Evolutionary conservation across 2,113 vertebrate genomes (phyloP).

Genomic region (Axis porcinus): DNA sequence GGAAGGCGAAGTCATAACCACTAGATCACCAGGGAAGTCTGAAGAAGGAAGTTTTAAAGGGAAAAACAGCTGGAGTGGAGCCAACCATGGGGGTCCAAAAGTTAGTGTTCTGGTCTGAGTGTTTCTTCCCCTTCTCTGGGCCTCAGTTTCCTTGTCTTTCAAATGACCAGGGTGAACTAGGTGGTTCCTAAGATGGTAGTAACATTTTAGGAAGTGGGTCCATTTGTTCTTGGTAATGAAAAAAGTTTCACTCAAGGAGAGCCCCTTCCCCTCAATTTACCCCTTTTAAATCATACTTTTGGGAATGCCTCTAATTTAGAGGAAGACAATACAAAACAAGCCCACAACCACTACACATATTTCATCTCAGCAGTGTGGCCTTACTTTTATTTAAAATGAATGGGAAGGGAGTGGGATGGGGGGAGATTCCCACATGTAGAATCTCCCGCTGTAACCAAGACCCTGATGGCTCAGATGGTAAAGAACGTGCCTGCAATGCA

Average conservation of each 20-base stretch:
- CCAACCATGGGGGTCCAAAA: not conserved
- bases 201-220: not conserved
- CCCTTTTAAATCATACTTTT: not conserved
- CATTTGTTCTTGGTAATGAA: constrained; percentile 28
- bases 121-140: not conserved
- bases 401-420: not conserved
- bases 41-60: not conserved
- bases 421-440: not conserved
- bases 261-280: not conserved
- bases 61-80: not conserved
- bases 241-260: not conserved
- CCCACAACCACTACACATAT: not conserved
- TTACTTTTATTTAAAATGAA: constrained; percentile 12
- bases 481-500: not conserved
- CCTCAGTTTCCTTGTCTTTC: constrained; percentile 11
- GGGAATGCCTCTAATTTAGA: not conserved
- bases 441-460: not conserved
- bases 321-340: not conserved
- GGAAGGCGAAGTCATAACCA: not conserved
- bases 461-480: not conserved
- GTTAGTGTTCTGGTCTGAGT: not conserved
- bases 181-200: not conserved
- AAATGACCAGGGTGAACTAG: not conserved
- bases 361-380: not conserved
- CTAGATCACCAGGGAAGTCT: not conserved